Evolutionary conservation across 2,888 invertebrate species (phyloP), one percentile per base, ranked within the genome.

Genomic region (Noctua janthina): DNA sequence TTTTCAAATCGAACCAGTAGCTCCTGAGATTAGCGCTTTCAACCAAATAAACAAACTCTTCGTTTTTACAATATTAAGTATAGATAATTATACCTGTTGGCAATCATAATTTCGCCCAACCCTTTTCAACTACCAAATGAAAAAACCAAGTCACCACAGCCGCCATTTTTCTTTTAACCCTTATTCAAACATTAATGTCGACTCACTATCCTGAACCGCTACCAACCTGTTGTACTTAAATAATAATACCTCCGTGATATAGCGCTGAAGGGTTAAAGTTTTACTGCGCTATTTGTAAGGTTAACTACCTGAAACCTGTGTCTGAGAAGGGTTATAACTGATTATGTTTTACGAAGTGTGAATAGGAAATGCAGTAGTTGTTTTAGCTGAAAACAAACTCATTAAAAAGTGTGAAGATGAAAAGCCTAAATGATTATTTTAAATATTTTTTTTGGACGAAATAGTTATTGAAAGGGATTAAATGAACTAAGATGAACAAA

Each of bases 171-270:
- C 17, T 43, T 39, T 68, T 68, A 62, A 69, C 69, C 64, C 67
- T 67, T 62, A 49, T 35, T 56, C 51, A 68, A 46, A n/a, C 39
- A 43, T 39, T 51, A 59, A 23, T 68, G 85, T 59, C 75, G 23
- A 73, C 66, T 87, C 74, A 87, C 76, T 56, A 29, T 64, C 29
- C 64, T 29, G 68, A 79, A 84, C 51, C 46, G 46, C 62, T 39
- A 68, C 67, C 78, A 82, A 88, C 89, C 89, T 89, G 88, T 89
- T 89, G 88, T 46, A 66, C 79, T 66, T 59, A 68, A 76, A 82
- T 84, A 77, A 82, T 71, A 59, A 69, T 74, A 74, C 84, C 67
- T 74, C 59, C 35, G 71, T 74, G 67, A 62, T 71, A 70, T n/a
- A 74, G 51, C 64, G 20, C 56, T 67, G 54, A 43, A 59, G 69